Percentiles rank a stretch among this genome's conserved stretches.
Evolutionary conservation across 2,888 invertebrate genomes (phyloP).

Genomic region (Caenorhabditis afra): DNA sequence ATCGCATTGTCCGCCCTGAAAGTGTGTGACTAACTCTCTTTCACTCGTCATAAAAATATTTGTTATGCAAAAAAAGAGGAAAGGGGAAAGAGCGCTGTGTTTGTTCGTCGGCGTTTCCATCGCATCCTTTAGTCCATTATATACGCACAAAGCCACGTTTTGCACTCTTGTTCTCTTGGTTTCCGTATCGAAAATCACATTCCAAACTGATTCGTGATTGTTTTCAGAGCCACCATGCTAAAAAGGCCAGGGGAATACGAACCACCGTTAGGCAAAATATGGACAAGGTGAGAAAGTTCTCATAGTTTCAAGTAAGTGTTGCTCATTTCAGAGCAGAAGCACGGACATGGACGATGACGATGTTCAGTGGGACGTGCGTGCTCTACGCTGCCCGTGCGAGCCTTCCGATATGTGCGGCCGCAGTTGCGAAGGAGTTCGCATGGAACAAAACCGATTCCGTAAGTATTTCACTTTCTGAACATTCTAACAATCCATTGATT

Average conservation of each 20-base stretch:
- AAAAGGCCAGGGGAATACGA: constrained; percentile 67
- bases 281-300: constrained; percentile 64
- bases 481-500: not conserved
- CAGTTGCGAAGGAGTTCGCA: constrained; percentile 85
- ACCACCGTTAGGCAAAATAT: constrained; percentile 68
- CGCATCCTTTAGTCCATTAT: constrained; percentile 4
- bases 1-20: not conserved
- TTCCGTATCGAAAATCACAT: no score
- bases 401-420: constrained; percentile 85
- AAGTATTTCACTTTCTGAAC: constrained; percentile 13
- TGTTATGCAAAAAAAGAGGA: constrained; percentile 33
- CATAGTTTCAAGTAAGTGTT: not conserved
- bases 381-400: constrained; percentile 86
- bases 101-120: constrained; percentile 33
- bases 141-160: constrained; percentile 39
- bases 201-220: no score
- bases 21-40: constrained; percentile 15
- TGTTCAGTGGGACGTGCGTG: constrained; percentile 85
- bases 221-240: constrained; percentile 36
- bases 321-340: constrained; percentile 82
- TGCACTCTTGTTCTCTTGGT: not conserved
- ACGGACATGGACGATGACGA: constrained; percentile 84
- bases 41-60: constrained; percentile 15
- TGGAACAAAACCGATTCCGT: constrained; percentile 86
- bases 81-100: constrained; percentile 12